Percentiles rank a stretch among this genome's conserved stretches.
phyloP scores from a whole-genome alignment of 2,113 vertebrate genomes.

The Papio anubis region DNA sequence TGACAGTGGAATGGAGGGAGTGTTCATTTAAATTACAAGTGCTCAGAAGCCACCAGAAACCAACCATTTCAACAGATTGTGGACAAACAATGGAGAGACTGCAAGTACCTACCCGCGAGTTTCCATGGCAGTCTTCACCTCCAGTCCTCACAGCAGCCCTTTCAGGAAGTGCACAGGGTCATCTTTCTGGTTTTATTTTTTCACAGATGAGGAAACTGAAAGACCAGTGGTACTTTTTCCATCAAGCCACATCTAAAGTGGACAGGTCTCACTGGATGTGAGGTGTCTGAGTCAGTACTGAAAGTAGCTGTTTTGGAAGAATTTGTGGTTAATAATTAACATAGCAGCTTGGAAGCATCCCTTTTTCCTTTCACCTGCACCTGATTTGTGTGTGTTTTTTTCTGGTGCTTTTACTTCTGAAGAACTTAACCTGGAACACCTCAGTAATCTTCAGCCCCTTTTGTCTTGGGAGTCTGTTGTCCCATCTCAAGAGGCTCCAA shows the following conservation, averaged over 20 bases:
- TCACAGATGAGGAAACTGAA: not conserved
- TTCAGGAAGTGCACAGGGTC: not conserved
- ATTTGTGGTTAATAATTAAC: not conserved
- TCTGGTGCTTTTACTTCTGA: not conserved
- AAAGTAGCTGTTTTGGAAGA: conserved; percentile 12
- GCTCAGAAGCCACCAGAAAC: not conserved
- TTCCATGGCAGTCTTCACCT: not conserved
- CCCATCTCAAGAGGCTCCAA: not conserved
- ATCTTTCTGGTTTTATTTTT: not conserved
- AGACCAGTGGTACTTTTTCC: not conserved
- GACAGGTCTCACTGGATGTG: not conserved
- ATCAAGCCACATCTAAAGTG: not conserved
- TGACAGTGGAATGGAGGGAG: not conserved
- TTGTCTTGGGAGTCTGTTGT: not conserved
- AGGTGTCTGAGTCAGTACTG: not conserved
- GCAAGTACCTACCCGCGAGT: not conserved
- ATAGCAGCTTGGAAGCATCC: not conserved
- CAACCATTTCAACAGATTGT: not conserved
- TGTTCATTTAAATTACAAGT: not conserved
- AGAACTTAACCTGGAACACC: not conserved
- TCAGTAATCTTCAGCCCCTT: not conserved
- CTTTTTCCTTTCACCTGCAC: not conserved
- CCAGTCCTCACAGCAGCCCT: not conserved
- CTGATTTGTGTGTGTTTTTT: not conserved
- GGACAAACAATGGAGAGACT: not conserved